Percentiles rank a stretch among this genome's conserved stretches.
Evolutionary conservation across 2,888 invertebrate species (phyloP).

Genomic region (Tipula lateralis): DNA sequence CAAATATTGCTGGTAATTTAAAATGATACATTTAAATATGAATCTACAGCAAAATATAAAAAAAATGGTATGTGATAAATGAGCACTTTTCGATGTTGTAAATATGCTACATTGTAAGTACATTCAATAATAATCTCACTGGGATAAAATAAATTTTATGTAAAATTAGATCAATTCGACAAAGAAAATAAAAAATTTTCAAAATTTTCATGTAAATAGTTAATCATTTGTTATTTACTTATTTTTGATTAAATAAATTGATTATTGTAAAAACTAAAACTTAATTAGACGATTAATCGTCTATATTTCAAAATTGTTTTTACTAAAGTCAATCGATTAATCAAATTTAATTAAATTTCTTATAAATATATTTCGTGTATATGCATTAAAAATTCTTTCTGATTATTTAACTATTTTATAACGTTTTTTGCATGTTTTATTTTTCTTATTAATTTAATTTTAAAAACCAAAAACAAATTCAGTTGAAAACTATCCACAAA

Average conservation of each 20-base stretch:
- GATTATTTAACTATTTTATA: not conserved
- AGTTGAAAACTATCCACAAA: not conserved
- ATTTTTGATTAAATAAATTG: not conserved
- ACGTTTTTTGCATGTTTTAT: not conserved
- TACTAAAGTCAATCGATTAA: not conserved
- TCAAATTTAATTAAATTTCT: not conserved
- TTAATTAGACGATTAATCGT: not conserved
- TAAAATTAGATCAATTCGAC: not conserved
- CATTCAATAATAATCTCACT: not conserved
- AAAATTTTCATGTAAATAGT: not conserved
- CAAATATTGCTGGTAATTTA: not conserved
- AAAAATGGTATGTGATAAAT: not conserved
- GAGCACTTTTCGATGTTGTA: not conserved
- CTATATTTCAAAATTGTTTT: not conserved
- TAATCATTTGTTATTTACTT: not conserved
- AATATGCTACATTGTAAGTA: not conserved
- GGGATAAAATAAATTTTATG: not conserved
- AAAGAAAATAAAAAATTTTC: not conserved
- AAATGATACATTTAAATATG: not conserved
- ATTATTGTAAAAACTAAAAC: not conserved
- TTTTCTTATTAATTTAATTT: not conserved
- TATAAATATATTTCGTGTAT: not conserved
- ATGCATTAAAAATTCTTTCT: not conserved
- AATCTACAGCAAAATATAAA: not conserved
- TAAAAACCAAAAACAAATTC: not conserved